Base-by-base conservation (phyloP, 2,888 invertebrate genomes). In the Mythimna ferrago region DNA sequence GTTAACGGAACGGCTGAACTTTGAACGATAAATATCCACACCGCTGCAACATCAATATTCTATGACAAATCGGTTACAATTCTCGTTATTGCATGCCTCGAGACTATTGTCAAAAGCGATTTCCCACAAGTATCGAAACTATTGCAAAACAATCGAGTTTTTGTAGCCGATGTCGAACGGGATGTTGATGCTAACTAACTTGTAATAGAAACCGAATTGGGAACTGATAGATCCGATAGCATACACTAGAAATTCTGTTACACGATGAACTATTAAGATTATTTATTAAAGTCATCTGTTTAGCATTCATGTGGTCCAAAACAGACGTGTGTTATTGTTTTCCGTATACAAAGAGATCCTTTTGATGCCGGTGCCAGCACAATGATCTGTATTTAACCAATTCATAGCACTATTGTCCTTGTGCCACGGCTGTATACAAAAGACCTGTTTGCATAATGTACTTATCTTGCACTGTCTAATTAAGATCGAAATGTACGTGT, bases 371-470 rank as follows among this genome's bases (percentile, higher is more conserved):
- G 89, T 91, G 92, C 91, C 89, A 89, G 89, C 83, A 92, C 92
- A 93, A 92, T 93, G 91, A 93, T 92, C 90, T 90, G 92, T 92
- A 90, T 92, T 92, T 92, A 92, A 90, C 90, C 92, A 89, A 91
- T 91, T 91, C 92, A 92, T 91, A 89, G 89, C 84, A 84, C 92
- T 89, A 94, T 94, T 95, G 94, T 94, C 91, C 92, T 89, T 89
- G 89, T 88, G 85, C 85, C 86, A 83, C 88, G 88, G 81, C 85
- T 83, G 79, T 88, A 87, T 85, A 92, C 91, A 93, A 94, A 93
- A 93, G 92, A 90, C 89, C 87, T 89, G 91, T 94, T 93, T 93
- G 93, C 93, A 94, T 94, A 92, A 92, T 92, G 87, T 88, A 87
- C 86, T 86, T 92, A 93, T 92, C 90, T 89, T 87, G 88, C 90